A percentile compares a stretch with the other conserved stretches of the same genome.
These are phyloP conservation scores for Oscarella lobularis DNA, from an alignment of 37 sponge, comb jelly and placozoan species.

Conservation along the genomic window DNA sequence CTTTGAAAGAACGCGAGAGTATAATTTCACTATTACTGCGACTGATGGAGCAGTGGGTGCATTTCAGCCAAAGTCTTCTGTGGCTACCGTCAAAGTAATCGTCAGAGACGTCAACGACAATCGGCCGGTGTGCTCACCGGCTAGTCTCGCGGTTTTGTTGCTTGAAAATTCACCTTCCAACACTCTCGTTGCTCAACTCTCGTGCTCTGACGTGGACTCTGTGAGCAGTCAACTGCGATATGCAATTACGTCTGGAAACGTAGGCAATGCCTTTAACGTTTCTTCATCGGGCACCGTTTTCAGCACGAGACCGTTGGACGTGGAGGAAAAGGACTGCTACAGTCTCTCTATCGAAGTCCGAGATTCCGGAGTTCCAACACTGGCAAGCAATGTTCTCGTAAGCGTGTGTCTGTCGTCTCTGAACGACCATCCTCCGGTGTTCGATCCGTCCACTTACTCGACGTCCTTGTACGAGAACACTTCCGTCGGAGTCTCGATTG, in stretches of 20 bases:
- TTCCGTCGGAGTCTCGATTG: slow-evolving; percentile 20
- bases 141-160: not conserved
- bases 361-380: not conserved
- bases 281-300: not conserved
- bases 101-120: slow-evolving; percentile 17
- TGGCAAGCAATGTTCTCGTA: not conserved
- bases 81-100: slow-evolving; percentile 1
- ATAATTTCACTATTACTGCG: slow-evolving; percentile 38
- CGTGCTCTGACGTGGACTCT: not conserved
- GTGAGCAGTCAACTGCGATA: not conserved
- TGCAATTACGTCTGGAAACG: slow-evolving; percentile 6
- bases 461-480: slow-evolving; percentile 30
- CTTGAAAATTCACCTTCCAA: slow-evolving; percentile 7
- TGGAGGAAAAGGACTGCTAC: not conserved
- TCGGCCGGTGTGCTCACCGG: not conserved
- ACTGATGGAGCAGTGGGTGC: not conserved
- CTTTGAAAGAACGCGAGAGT: slow-evolving; percentile 17
- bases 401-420: slow-evolving; percentile 30
- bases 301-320: not conserved
- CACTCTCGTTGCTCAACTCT: not conserved
- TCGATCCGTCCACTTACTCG: slow-evolving; percentile 16
- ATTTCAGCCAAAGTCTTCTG: not conserved
- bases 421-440: slow-evolving; percentile 42
- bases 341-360: not conserved
- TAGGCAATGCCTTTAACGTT: not conserved